phyloP scores from a whole-genome alignment of 1,140 invertebrate genomes.

The Aethina tumida region DNA sequence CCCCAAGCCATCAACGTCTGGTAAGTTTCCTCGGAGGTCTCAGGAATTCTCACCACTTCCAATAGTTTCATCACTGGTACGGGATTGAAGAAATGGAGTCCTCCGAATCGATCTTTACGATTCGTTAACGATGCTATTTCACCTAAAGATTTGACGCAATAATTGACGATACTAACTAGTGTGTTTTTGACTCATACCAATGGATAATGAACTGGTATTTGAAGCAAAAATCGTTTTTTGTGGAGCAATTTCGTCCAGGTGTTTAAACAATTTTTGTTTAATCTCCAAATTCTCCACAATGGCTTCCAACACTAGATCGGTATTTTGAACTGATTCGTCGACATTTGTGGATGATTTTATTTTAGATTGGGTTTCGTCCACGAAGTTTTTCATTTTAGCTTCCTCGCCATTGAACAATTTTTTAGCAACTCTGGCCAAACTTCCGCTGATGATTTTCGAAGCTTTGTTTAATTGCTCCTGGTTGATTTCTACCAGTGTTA shows the following conservation, averaged over 20 bases:
- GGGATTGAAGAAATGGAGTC: slow-evolving; percentile 88
- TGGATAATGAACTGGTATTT: slow-evolving; percentile 82
- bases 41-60: slow-evolving; percentile 59
- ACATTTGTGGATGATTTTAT: slow-evolving; percentile 53
- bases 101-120: slow-evolving; percentile 56
- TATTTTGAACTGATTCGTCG: slow-evolving; percentile 45
- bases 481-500: slow-evolving; percentile 63
- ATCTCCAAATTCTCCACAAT: slow-evolving; percentile 73
- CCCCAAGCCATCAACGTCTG: slow-evolving; percentile 63
- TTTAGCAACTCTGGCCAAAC: slow-evolving; percentile 62
- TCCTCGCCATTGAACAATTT: slow-evolving; percentile 63
- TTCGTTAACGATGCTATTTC: too few species aligned
- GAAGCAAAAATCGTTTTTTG: slow-evolving; percentile 65
- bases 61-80: slow-evolving; percentile 85
- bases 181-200: too few species aligned
- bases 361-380: slow-evolving; percentile 47
- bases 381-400: slow-evolving; percentile 52
- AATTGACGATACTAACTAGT: too few species aligned
- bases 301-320: slow-evolving; percentile 78
- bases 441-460: slow-evolving; percentile 52
- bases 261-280: slow-evolving; percentile 66
- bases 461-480: slow-evolving; percentile 58
- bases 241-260: slow-evolving; percentile 48
- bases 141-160: too few species aligned
- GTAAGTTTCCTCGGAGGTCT: slow-evolving; percentile 68